Base-by-base conservation (phyloP, 2,888 invertebrate genomes). In the Cryptosula pallasiana region DNA sequence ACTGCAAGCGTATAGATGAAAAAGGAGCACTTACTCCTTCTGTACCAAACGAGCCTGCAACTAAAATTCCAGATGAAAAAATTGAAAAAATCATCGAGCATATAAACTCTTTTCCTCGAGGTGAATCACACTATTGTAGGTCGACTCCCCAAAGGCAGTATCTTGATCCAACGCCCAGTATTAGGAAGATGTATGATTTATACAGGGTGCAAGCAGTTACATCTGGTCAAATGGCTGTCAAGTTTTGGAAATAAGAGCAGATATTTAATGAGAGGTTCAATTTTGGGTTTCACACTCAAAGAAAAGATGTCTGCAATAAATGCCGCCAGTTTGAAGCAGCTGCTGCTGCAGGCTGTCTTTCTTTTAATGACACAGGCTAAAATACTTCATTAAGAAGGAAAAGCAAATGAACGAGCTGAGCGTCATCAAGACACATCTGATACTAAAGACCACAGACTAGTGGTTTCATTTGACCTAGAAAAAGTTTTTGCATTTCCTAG, bases 381-480 rank as follows among this genome's bases (percentile, higher is more conserved):
- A 57, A 57, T 5, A 57, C n/a, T 23, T 9, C 57, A 57, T 57
- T 5, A 57, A 23, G 25, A 57, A 25, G 5, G 5, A 13, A 57
- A n/a, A 25, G 25, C 13, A 23, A 5, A 57, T 16, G 25, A 9
- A 5, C 25, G n/a, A 23, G 57, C 5, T 25, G n/a, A 57, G 25
- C 57, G 25, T n/a, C 13, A 57, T 25, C 3, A 57, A 25, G 57
- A 16, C 57, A 57, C 25, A 13, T 5, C 3, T 25, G n/a, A 5
- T 25, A 57, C 20, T 57, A 23, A 57, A 16, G 57, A 13, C 5
- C 5, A 57, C 5, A 57, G 13, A 13, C 57, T 13, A 5, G n/a
- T 57, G 5, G 25, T 57, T 25, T 57, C 57, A 57, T 57, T 57
- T 57, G 57, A 57, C n/a, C 5, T 57, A 23, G 57, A 57, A 57